Evolutionary conservation across 2,888 invertebrate species (phyloP), one percentile per base, ranked within the genome.

Genomic region (Sesia bembeciformis): DNA sequence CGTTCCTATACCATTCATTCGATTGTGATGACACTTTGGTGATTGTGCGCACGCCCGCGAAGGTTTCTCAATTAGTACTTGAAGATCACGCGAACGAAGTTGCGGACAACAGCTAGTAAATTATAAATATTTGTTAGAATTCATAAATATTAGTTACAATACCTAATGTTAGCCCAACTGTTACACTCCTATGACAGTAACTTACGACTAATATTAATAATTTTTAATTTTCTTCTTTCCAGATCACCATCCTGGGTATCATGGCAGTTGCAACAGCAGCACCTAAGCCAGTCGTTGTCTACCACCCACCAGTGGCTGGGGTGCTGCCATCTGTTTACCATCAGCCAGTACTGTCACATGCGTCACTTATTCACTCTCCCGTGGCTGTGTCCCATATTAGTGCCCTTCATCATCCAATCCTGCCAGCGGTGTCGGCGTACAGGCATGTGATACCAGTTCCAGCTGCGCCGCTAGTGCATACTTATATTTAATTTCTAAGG

Each of bases 231-330:
- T 42, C 7, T 40, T 5, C 8, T 8, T 70, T 68, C 1, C 72
- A 80, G 80, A 42, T 76, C 8, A 59, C 70, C 23, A 40, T 79
- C 39, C 54, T 78, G 5, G 57, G 70, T 0, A 50, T 80, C 39
- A 54, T 82, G 42, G 74, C 74, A 3, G 64, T 65, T 3, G 70
- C 61, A 3, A 56, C 53, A 23, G 52, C 64, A 39, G 78, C 77
- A 0, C 83, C 83, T 3, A 72, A 72, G 52, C 77, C 76, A 3
- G 67, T 77, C 40, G 65, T 77, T 53, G 73, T 78, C 39, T 76
- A 74, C 65, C 74, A 72, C 0, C 64, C 63, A 4, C 42, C 55
- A 6, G 61, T 70, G 38, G 23, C 23, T 23, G 23, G 23, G 2
- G 59, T 61, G 53, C 67, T 62, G 53, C 64, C 62, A 3, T 58